A percentile compares a stretch with the other conserved stretches of the same genome.
Evolutionary conservation across 2,113 vertebrate species (phyloP).

Genomic region (Urocitellus parryii): DNA sequence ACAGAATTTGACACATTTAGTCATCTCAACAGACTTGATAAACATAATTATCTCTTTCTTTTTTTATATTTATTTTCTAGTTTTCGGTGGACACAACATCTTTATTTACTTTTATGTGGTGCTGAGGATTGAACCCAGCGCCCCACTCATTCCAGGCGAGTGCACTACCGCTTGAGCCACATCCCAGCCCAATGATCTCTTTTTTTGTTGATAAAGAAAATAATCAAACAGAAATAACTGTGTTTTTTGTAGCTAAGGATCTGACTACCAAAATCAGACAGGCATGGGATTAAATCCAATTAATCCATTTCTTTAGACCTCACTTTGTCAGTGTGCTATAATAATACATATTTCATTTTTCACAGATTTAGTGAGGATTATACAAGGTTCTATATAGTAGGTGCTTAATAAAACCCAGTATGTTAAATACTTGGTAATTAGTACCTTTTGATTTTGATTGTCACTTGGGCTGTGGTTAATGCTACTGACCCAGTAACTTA

Average conservation of each 20-base stretch:
- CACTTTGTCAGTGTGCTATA: background rate
- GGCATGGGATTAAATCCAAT: background rate
- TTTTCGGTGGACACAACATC: too few relatives aligned
- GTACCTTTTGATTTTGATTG: background rate
- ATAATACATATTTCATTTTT: background rate
- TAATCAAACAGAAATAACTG: background rate
- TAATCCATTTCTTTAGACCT: background rate
- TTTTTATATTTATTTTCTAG: too few relatives aligned
- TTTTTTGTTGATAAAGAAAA: background rate
- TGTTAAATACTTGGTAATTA: background rate
- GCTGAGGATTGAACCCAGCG: too few relatives aligned
- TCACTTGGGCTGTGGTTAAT: background rate
- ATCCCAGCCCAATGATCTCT: too few relatives aligned
- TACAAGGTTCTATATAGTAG: background rate
- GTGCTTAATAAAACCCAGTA: background rate
- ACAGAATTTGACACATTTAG: background rate
- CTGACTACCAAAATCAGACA: background rate
- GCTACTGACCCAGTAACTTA: background rate
- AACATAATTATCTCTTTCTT: background rate
- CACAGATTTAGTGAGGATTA: background rate
- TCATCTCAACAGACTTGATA: background rate
- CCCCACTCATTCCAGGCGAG: rapidly evolving
- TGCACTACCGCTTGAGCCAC: too few relatives aligned
- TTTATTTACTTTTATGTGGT: too few relatives aligned
- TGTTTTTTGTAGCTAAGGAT: background rate